Base-by-base conservation (phyloP, 2,113 vertebrate species). In the Corvus moneduloides region DNA sequence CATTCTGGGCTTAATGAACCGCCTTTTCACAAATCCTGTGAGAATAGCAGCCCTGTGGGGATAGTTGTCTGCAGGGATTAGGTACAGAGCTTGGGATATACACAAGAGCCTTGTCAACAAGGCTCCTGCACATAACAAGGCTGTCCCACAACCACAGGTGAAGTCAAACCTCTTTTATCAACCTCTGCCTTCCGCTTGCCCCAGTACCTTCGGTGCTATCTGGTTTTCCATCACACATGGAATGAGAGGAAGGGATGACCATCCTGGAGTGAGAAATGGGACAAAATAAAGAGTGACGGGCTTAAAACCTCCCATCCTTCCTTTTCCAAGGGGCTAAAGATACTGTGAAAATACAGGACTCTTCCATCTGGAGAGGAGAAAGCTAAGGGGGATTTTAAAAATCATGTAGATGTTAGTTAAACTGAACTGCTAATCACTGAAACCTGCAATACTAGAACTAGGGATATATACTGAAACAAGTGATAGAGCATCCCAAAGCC, bases 171-270 rank as follows among this genome's bases (percentile, higher is more conserved):
- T 63, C 51, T 75, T 84, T 72, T 17, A 48, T 63, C 48, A 76
- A 9, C 11, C 15, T 39, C 37, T 54, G 51, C 24, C 20, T 84
- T 30, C 43, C 3, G 7, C 8, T 63, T 39, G 6, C 14, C 43
- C 20, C 58, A 24, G 35, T 5, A 59, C 30, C 12, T 59, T 52
- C 0, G 0, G 9, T 5, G 9, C 12, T 61, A 3, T 75, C 41
- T 61, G 23, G 48, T 49, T 71, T 74, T 66, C 84, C n/a, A 55
- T 51, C 44, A 54, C 20, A 13, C 11, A 19, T 72, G 41, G 44
- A 68, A 67, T 17, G 35, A 73, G 68, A 77, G 21, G 35, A 68
- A 82, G 72, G 8, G 14, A 59, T 55, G 48, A 23, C 18, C 35
- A 32, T 63, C 41, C 39, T 46, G 43, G 52, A 66, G 19, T 13